A percentile compares a stretch with the other conserved stretches of the same genome.
phyloP scores from a whole-genome alignment of 2,797 vertebrate genomes.

The Craterocephalus amniculus region DNA sequence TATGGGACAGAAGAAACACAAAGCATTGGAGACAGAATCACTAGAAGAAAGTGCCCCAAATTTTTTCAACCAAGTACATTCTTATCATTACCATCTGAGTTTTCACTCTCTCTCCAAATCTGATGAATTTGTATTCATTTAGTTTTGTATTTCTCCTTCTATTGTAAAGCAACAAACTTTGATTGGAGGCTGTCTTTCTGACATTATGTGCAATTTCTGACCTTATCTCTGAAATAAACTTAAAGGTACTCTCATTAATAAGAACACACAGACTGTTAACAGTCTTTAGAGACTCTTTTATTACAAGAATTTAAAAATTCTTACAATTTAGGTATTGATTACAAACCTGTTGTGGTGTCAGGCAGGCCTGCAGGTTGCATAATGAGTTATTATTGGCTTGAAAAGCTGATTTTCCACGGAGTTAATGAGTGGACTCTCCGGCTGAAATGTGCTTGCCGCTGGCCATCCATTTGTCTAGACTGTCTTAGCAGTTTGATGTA shows the following conservation, averaged over 20 bases:
- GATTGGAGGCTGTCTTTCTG: no score
- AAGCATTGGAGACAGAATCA: background rate
- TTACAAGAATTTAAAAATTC: constrained; percentile 5
- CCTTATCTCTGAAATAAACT: no score
- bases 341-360: background rate
- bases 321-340: constrained; percentile 23
- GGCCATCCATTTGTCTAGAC: constrained; percentile 22
- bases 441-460: constrained; percentile 12
- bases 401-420: constrained; percentile 21
- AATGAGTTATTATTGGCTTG: constrained; percentile 25
- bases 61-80: constrained; percentile 12
- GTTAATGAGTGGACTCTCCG: constrained; percentile 22
- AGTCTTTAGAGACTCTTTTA: constrained; percentile 2
- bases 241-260: no score
- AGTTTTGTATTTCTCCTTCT: background rate
- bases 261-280: background rate
- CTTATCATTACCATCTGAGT: background rate
- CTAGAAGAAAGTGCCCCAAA: background rate
- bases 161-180: constrained; percentile 43
- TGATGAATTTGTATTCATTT: background rate
- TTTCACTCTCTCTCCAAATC: constrained; percentile 7
- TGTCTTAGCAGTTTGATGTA: constrained; percentile 2
- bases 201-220: no score
- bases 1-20: background rate
- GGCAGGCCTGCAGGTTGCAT: constrained; percentile 32